These are phyloP conservation scores for Prosopocoilus inquinatus DNA, from an alignment of 2,888 invertebrate genomes.

Conservation along the genomic window DNA sequence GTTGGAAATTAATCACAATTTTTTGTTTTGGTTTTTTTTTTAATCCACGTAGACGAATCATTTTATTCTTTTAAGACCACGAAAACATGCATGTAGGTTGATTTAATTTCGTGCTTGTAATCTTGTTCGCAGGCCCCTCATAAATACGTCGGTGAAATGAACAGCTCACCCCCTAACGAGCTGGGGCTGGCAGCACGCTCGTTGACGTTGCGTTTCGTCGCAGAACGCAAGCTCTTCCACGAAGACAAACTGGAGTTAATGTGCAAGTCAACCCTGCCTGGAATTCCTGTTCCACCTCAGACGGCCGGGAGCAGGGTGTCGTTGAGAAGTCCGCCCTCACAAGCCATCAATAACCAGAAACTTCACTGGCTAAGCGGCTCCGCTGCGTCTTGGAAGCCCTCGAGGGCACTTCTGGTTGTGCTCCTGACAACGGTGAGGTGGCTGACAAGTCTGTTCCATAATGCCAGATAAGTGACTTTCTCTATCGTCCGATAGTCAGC, in stretches of 20 bases:
- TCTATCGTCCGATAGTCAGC: too few relatives aligned
- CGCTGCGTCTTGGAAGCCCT: not conserved
- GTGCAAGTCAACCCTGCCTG: constrained; percentile 43
- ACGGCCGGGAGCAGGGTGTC: constrained; percentile 31
- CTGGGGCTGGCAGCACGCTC: constrained; percentile 38
- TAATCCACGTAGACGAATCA: too few relatives aligned
- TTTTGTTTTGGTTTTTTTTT: too few relatives aligned
- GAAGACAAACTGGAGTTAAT: constrained; percentile 37
- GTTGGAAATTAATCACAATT: too few relatives aligned
- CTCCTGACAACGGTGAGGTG: not conserved
- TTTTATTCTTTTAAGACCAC: too few relatives aligned
- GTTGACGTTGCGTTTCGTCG: constrained; percentile 34
- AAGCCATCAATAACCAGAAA: constrained; percentile 37
- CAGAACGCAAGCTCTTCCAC: constrained; percentile 38
- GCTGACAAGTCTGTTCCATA: not conserved
- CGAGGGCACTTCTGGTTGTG: not conserved
- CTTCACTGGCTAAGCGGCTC: constrained; percentile 33
- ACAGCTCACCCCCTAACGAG: constrained; percentile 35
- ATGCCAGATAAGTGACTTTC: not conserved
- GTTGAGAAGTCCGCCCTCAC: constrained; percentile 30
- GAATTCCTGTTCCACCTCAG: constrained; percentile 39
- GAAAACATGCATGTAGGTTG: too few relatives aligned
- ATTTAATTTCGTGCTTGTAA: too few relatives aligned
- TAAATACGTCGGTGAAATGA: constrained; percentile 36
- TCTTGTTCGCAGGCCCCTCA: constrained; percentile 32